phyloP scores from a whole-genome alignment of 1,140 invertebrate genomes.

The Plodia interpunctella region DNA sequence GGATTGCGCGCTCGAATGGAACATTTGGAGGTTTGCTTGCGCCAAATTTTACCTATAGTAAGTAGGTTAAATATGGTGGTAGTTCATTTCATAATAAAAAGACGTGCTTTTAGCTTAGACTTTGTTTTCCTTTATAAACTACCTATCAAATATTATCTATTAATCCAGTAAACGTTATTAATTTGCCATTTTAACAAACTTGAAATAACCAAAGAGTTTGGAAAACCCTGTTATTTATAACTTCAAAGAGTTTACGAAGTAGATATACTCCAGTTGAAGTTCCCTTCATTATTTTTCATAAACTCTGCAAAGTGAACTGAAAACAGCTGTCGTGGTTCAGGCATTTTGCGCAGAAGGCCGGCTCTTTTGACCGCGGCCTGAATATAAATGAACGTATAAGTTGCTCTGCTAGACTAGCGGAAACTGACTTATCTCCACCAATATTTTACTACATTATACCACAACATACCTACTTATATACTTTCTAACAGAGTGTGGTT shows the following conservation, averaged over 20 bases:
- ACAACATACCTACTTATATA: no score
- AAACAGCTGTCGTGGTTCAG: constrained; percentile 31
- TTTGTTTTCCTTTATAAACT: no score
- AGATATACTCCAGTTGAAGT: neutral
- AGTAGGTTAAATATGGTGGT: no score
- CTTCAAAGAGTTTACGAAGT: neutral
- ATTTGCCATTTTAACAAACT: no score
- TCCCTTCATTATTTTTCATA: constrained; percentile 8
- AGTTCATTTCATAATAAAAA: no score
- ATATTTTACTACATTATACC: constrained; percentile 19
- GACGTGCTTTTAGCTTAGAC: no score
- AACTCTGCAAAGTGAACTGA: constrained; percentile 8
- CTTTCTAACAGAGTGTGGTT: no score
- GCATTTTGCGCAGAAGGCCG: constrained; percentile 28
- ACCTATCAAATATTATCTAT: no score
- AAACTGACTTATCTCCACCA: constrained; percentile 31
- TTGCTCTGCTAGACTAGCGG: constrained; percentile 22
- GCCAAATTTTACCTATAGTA: neutral
- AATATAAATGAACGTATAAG: constrained; percentile 41
- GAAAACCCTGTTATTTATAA: no score
- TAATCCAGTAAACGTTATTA: no score
- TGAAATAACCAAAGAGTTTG: no score
- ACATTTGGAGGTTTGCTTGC: neutral
- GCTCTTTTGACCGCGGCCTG: constrained; percentile 21
- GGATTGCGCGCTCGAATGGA: neutral